phyloP scores from a whole-genome alignment of 2,888 invertebrate species.

The Eristalinus sepulchralis region DNA sequence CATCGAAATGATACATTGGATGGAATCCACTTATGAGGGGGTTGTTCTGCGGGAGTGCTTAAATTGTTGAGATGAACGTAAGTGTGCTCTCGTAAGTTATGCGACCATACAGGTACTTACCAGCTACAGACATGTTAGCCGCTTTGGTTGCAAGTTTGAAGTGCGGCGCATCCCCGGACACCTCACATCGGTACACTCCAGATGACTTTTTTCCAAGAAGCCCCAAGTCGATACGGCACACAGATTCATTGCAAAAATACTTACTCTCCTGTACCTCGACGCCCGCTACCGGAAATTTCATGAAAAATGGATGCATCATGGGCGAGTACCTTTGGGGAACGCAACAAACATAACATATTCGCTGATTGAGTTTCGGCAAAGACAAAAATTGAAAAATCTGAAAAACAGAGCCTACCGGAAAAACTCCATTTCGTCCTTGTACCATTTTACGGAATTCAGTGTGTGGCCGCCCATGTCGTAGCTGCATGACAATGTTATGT shows the following conservation, averaged over 20 bases:
- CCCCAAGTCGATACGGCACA: conserved; percentile 73
- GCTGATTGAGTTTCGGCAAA: background rate
- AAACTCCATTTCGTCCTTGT: conserved; percentile 78
- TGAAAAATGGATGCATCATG: conserved; percentile 73
- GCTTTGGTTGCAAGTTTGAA: conserved; percentile 82
- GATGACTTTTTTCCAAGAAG: conserved; percentile 72
- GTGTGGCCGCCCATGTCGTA: conserved; percentile 79
- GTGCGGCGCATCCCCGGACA: conserved; percentile 83
- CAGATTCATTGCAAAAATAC: conserved; percentile 72
- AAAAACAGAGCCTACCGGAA: conserved; percentile 75
- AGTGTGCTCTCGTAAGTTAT: background rate
- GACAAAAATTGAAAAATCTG: background rate
- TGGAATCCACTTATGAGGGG: conserved; percentile 73
- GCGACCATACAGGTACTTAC: conserved; percentile 76
- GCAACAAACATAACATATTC: background rate
- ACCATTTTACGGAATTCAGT: conserved; percentile 81
- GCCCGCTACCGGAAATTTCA: conserved; percentile 73
- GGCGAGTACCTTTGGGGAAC: conserved; percentile 73
- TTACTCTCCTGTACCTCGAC: conserved; percentile 72
- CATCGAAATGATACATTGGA: conserved; percentile 72
- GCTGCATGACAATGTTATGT: conserved; percentile 77
- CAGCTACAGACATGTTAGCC: conserved; percentile 82
- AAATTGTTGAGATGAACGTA: background rate
- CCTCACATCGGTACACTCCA: conserved; percentile 82
- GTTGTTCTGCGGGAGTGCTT: conserved; percentile 73